These are phyloP conservation scores for Hemiscyllium ocellatum DNA, from an alignment of 2,113 vertebrate genomes.

Conservation along the genomic window DNA sequence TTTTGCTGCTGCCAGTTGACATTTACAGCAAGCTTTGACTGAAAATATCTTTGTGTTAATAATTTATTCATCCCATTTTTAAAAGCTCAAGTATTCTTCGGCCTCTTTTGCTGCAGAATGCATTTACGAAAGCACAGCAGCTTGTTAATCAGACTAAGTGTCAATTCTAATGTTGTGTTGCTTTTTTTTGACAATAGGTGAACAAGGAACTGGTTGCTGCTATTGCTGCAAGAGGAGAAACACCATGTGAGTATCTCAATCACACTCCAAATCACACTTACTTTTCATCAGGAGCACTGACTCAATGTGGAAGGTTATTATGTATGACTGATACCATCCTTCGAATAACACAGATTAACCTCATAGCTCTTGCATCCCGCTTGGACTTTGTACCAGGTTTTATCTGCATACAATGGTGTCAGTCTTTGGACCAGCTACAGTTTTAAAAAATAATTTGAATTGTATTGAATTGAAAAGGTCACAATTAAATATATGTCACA, in stretches of 20 bases:
- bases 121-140: neutral
- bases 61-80: neutral
- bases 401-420: neutral
- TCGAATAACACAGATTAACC: neutral
- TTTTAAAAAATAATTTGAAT: neutral
- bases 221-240: slow-evolving; percentile 86
- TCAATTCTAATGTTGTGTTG: neutral
- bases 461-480: neutral
- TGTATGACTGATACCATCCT: neutral
- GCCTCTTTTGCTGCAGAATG: slow-evolving; percentile 7
- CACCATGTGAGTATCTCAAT: slow-evolving; percentile 72
- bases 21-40: neutral
- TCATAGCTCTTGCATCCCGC: neutral
- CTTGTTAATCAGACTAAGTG: neutral
- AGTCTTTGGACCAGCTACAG: neutral
- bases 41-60: neutral
- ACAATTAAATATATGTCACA: neutral
- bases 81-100: neutral
- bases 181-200: slow-evolving; percentile 59
- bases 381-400: neutral
- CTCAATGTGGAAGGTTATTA: neutral
- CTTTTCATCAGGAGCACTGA: neutral
- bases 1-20: neutral
- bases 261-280: neutral
- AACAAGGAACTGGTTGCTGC: slow-evolving; percentile 87